Evolutionary conservation across 2,113 vertebrate genomes (phyloP).

Genomic region (Eurypyga helias): DNA sequence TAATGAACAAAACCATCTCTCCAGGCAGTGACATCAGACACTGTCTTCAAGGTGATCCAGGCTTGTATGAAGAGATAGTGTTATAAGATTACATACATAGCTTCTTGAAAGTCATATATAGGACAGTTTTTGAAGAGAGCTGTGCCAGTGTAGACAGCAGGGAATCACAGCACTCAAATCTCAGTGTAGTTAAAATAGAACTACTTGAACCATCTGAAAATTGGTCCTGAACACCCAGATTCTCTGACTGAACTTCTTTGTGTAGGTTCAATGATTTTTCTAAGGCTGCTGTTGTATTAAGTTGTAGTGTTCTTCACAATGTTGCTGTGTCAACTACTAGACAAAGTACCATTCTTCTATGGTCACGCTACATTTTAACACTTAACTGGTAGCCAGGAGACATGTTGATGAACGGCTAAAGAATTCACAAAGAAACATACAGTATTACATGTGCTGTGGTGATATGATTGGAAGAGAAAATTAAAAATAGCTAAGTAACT

Average conservation of each 20-base stretch:
- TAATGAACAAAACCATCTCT: slow-evolving; percentile 42
- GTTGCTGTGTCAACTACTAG: neutral
- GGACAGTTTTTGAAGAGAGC: slow-evolving; percentile 47
- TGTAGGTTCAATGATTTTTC: neutral
- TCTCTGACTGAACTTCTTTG: neutral
- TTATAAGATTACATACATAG: neutral
- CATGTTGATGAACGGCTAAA: neutral
- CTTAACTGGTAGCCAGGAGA: neutral
- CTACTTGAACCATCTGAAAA: slow-evolving; percentile 27
- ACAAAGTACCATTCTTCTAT: neutral
- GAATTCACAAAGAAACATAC: neutral
- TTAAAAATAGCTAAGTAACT: neutral
- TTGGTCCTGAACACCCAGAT: neutral
- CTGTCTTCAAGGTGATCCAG: slow-evolving; percentile 42
- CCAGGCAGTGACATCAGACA: slow-evolving; percentile 43
- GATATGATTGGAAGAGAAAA: neutral
- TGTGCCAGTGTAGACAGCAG: slow-evolving; percentile 14
- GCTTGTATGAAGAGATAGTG: slow-evolving; percentile 27
- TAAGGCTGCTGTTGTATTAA: neutral
- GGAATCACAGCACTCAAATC: slow-evolving; percentile 18
- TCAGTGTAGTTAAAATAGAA: slow-evolving; percentile 21
- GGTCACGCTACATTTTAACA: neutral
- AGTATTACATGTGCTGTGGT: neutral
- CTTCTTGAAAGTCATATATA: slow-evolving; percentile 37
- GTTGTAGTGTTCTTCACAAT: neutral